Evolutionary conservation across 2,113 vertebrate genomes (phyloP), one percentile per base, ranked within the genome.

Genomic region (Nannospalax galili): DNA sequence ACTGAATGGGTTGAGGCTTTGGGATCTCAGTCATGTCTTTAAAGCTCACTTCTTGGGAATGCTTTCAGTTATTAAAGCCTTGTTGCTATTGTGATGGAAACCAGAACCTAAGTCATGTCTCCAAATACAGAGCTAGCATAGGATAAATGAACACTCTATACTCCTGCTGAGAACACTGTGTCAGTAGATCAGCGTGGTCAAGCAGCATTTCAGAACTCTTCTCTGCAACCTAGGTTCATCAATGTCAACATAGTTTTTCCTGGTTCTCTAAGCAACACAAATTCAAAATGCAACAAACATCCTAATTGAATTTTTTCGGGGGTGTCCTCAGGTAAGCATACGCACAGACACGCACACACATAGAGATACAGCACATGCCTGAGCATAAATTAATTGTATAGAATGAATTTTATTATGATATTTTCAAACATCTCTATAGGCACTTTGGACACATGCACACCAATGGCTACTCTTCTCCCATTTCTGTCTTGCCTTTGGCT

Each of bases 401-500:
- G 56, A 77, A 48, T 89, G 30, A 2, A 0, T 48, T 48, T 15
- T 15, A 77, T 65, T 26, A 10, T 42, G 32, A 64, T 58, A 77
- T 77, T 88, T 64, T 65, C 60, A 65, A 48, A 26, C 26, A 65
- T 65, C 14, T 56, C 24, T 64, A 48, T 64, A 64, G 19, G 40
- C 45, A 48, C 37, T 40, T 48, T 48, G 20, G 48, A n/a, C 1
- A 26, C 15, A 26, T 12, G 15, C 26, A 45, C 40, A 5, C 32
- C 14, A 12, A 26, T 14, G 28, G 32, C 48, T 12, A 48, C 8
- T 52, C 26, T 10, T 75, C 22, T 58, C 28, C 22, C 35, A 30
- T 12, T 4, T 30, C 0, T 7, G 2, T 3, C 30, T 84, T 45
- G 4, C 20, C 20, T 22, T 1, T 6, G 30, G 2, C 1, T 28